Percentiles rank a stretch among this genome's conserved stretches.
These are phyloP conservation scores for Chiridota heheva DNA, from an alignment of 35 echinoderm and acorn worm species.

Conservation along the genomic window DNA sequence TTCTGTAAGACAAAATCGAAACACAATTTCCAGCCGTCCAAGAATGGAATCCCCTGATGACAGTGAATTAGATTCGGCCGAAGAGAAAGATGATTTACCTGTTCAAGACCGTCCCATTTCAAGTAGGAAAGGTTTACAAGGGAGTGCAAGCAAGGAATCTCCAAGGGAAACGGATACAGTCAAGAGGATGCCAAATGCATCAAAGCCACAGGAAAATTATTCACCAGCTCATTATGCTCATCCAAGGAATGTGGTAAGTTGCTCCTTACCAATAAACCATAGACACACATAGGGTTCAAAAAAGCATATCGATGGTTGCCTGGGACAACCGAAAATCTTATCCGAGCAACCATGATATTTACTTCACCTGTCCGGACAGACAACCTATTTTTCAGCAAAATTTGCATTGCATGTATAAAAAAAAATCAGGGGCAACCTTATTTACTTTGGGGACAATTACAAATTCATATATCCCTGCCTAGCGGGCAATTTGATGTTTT, in stretches of 20 bases:
- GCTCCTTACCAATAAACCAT: neutral
- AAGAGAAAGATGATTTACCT: slow-evolving; percentile 29
- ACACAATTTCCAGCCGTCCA: slow-evolving; percentile 38
- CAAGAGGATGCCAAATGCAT: neutral
- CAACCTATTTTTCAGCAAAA: no score
- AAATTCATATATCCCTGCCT: no score
- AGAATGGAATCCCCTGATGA: slow-evolving; percentile 26
- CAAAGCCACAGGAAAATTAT: neutral
- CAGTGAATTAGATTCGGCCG: neutral
- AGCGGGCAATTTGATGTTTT: no score
- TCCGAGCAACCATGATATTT: no score
- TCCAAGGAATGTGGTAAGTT: slow-evolving; percentile 42
- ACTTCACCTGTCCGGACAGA: no score
- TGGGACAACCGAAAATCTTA: no score
- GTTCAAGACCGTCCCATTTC: slow-evolving; percentile 29
- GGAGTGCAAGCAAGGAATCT: neutral
- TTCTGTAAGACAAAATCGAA: slow-evolving; percentile 17
- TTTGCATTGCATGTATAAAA: no score
- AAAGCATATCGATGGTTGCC: no score
- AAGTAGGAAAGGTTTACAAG: neutral
- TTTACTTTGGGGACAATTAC: no score
- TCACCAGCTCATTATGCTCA: slow-evolving; percentile 21
- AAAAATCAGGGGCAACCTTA: no score
- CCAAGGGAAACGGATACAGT: neutral
- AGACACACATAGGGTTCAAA: no score